Evolutionary conservation across 2,113 vertebrate species (phyloP).

Genomic region (Nansenia antarctica): DNA sequence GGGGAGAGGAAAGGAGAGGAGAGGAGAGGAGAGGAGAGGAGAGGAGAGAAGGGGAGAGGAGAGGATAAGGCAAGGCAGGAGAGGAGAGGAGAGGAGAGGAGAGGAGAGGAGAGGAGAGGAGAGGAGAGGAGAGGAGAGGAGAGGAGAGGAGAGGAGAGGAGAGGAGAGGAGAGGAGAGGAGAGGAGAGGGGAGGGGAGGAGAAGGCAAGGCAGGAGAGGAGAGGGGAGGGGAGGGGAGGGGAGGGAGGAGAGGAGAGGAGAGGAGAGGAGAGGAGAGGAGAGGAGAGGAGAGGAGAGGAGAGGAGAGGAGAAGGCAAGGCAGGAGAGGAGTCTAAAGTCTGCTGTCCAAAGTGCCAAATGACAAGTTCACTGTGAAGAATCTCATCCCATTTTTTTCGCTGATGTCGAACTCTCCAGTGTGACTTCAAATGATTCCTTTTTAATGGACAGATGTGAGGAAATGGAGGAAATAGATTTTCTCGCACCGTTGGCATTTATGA

Average conservation of each 20-base stretch:
- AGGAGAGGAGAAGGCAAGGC: too few relatives aligned
- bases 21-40: background rate
- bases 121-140: background rate
- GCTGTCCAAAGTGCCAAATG: background rate
- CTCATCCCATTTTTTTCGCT: background rate
- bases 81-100: background rate
- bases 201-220: too few relatives aligned
- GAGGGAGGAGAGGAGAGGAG: too few relatives aligned
- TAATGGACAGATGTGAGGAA: constrained; percentile 40
- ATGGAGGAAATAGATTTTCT: constrained; percentile 59
- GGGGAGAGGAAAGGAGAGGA: background rate
- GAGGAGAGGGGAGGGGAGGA: too few relatives aligned
- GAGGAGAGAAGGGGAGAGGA: background rate
- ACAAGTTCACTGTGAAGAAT: background rate
- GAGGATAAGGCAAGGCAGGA: background rate
- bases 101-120: background rate
- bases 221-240: too few relatives aligned
- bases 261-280: background rate
- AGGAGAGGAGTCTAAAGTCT: background rate
- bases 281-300: background rate
- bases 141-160: background rate
- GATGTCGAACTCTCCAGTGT: background rate
- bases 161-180: background rate
- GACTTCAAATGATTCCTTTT: constrained; percentile 47
- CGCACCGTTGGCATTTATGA: constrained; percentile 57